Evolutionary conservation across 2,888 invertebrate species (phyloP).

Genomic region (Clunio marinus): DNA sequence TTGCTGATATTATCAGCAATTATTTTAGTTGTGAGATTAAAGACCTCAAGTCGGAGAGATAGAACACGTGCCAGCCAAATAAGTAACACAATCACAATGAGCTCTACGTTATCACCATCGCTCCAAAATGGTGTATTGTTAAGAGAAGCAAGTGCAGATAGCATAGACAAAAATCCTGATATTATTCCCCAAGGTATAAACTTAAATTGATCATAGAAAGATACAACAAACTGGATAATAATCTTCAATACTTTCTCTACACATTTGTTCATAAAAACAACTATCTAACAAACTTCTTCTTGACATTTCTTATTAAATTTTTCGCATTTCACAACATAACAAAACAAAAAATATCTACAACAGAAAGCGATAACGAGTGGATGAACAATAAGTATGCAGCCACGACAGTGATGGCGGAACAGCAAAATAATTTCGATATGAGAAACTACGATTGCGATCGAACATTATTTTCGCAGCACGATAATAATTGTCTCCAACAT

Average conservation of each 20-base stretch:
- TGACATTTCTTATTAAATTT: neutral
- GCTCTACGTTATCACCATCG: slow-evolving; percentile 32
- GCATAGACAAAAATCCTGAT: slow-evolving; percentile 52
- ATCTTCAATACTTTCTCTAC: neutral
- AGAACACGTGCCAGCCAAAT: slow-evolving; percentile 50
- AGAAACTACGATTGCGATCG: slow-evolving; percentile 29
- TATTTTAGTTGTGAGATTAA: slow-evolving; percentile 55
- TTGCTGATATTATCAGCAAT: slow-evolving; percentile 54
- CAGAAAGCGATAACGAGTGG: slow-evolving; percentile 47
- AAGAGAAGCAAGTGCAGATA: slow-evolving; percentile 47
- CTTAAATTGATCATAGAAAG: neutral
- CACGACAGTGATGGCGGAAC: slow-evolving; percentile 51
- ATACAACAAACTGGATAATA: neutral
- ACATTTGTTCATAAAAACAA: too few species aligned
- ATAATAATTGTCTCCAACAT: slow-evolving; percentile 37
- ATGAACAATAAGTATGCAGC: slow-evolving; percentile 52
- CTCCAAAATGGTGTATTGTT: slow-evolving; percentile 46
- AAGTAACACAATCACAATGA: slow-evolving; percentile 40
- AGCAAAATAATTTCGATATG: slow-evolving; percentile 42
- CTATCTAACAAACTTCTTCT: neutral
- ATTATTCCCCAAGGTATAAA: slow-evolving; percentile 52
- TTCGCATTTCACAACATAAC: neutral
- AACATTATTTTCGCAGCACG: slow-evolving; percentile 36
- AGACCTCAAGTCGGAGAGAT: slow-evolving; percentile 51
- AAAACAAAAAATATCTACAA: slow-evolving; percentile 41